Percentiles rank a stretch among this genome's conserved stretches.
phyloP scores from a whole-genome alignment of 2,888 invertebrate genomes.

The Heliconius cydno region DNA sequence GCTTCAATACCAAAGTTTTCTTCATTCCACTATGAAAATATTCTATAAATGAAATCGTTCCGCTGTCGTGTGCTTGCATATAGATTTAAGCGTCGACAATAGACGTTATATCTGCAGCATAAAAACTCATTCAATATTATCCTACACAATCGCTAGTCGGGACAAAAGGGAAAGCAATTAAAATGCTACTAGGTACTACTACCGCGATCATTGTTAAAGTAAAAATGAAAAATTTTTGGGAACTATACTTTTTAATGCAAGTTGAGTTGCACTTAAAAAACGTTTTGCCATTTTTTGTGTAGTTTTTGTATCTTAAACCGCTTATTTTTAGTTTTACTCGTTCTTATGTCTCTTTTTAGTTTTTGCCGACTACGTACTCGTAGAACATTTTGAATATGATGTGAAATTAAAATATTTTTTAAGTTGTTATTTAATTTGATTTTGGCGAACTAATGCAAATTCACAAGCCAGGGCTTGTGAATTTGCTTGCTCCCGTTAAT shows the following conservation, averaged over 20 bases:
- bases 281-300: background rate
- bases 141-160: constrained; percentile 34
- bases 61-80: constrained; percentile 36
- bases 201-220: constrained; percentile 29
- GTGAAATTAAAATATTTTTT: too few species aligned
- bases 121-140: constrained; percentile 45
- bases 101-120: constrained; percentile 44
- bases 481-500: too few species aligned
- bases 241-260: constrained; percentile 11
- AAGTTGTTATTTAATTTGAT: too few species aligned
- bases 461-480: too few species aligned
- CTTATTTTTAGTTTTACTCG: background rate
- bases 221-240: constrained; percentile 29
- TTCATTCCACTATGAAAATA: constrained; percentile 35
- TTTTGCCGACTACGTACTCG: too few species aligned
- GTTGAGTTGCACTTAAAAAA: background rate
- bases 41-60: constrained; percentile 36
- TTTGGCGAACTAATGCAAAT: too few species aligned
- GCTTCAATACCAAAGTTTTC: constrained; percentile 33
- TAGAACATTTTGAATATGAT: background rate
- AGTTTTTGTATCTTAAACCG: constrained; percentile 4
- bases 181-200: constrained; percentile 36
- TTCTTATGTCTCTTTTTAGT: background rate
- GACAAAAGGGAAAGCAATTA: constrained; percentile 44
- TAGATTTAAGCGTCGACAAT: constrained; percentile 44